Conservation (phyloP, 2,113 vertebrate genomes). For the Chelonoidis abingdonii region DNA sequence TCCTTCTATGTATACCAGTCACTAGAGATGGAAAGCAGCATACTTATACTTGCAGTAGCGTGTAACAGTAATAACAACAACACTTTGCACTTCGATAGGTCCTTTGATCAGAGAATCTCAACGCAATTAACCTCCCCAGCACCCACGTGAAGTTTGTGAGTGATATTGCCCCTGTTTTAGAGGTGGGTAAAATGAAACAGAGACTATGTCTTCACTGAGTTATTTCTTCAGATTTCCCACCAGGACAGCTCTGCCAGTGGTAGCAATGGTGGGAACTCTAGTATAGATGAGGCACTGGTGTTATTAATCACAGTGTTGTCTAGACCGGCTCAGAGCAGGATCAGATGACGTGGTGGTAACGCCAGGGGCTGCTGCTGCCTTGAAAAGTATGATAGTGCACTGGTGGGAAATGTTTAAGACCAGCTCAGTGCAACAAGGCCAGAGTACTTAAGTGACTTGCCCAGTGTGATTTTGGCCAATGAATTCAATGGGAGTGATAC, state of each 20-base stretch:
- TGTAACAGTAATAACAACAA: fast-evolving
- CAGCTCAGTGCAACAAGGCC: fast-evolving
- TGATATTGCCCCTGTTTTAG: neutral
- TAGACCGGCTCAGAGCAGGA: fast-evolving
- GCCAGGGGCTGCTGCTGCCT: neutral
- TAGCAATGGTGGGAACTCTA: neutral
- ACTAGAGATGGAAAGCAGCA: fast-evolving
- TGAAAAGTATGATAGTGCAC: neutral
- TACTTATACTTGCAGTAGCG: fast-evolving
- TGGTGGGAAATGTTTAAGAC: neutral
- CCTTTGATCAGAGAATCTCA: neutral
- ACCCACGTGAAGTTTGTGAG: neutral
- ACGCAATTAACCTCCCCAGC: neutral
- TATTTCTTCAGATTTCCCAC: neutral
- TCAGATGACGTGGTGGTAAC: neutral
- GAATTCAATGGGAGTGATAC: neutral
- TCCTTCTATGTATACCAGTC: neutral
- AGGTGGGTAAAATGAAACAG: neutral
- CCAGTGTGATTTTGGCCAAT: neutral
- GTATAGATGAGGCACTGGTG: neutral
- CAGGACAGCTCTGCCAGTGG: neutral
- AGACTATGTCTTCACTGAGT: neutral
- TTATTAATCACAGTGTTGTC: neutral
- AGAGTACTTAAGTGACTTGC: neutral
- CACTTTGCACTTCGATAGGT: neutral